Percentiles rank a stretch among this genome's conserved stretches.
phyloP scores from a whole-genome alignment of 2,888 invertebrate species.

The Caenorhabditis macrosperma region DNA sequence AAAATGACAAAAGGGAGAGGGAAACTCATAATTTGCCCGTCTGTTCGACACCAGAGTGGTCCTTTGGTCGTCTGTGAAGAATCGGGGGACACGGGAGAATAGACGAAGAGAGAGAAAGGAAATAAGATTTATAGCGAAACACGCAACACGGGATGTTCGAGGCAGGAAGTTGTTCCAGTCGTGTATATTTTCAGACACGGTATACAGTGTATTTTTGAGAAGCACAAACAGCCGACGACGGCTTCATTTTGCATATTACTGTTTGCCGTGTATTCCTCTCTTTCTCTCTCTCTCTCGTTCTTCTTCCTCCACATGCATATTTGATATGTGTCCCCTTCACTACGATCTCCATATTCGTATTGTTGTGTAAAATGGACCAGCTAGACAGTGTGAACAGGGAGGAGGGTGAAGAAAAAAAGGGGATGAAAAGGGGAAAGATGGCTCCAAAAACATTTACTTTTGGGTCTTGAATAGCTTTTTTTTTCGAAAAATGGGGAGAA shows the following conservation, averaged over 20 bases:
- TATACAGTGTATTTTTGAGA: no score
- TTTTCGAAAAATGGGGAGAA: neutral
- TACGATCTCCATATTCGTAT: conserved; percentile 32
- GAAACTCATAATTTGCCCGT: conserved; percentile 37
- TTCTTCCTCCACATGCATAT: conserved; percentile 31
- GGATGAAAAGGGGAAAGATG: conserved; percentile 7
- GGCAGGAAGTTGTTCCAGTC: no score
- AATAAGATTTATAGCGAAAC: no score
- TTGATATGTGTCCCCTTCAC: conserved; percentile 9
- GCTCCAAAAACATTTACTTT: conserved; percentile 28
- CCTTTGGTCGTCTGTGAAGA: no score
- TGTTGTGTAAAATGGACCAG: conserved; percentile 37
- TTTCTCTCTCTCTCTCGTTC: neutral
- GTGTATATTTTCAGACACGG: no score
- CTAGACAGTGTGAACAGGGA: neutral
- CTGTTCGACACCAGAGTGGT: no score
- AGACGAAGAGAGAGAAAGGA: conserved; percentile 6
- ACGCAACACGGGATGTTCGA: no score
- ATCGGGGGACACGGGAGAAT: neutral
- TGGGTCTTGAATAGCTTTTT: neutral
- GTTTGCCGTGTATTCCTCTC: conserved; percentile 9
- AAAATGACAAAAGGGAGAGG: conserved; percentile 22
- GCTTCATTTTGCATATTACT: conserved; percentile 49
- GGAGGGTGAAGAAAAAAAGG: neutral
- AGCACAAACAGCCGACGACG: neutral